Percentiles rank a stretch among this genome's conserved stretches.
phyloP scores from a whole-genome alignment of 2,888 invertebrate species.

The Ophioninae sp. region DNA sequence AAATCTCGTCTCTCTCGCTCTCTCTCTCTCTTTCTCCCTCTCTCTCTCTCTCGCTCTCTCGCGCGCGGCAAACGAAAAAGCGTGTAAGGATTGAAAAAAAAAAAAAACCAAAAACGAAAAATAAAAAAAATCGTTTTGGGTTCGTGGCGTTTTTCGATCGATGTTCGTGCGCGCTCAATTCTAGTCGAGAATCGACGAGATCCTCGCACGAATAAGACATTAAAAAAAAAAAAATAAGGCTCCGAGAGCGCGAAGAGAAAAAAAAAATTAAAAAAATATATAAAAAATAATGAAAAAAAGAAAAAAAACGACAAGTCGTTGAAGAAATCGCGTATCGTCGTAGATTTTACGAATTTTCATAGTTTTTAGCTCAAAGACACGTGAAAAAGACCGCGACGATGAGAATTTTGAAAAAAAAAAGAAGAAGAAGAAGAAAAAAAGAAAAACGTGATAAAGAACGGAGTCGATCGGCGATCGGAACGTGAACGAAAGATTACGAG shows the following conservation, averaged over 20 bases:
- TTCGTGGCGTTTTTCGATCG: slow-evolving; percentile 47
- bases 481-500: not conserved
- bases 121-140: slow-evolving; percentile 29
- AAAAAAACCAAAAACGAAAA: slow-evolving; percentile 5
- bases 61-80: slow-evolving; percentile 3
- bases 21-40: slow-evolving; percentile 1
- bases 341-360: slow-evolving; percentile 62
- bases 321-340: slow-evolving; percentile 18
- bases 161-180: slow-evolving; percentile 58
- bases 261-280: not conserved
- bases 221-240: not conserved
- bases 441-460: not conserved
- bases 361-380: slow-evolving; percentile 61
- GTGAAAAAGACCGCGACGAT: slow-evolving; percentile 20
- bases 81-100: slow-evolving; percentile 26
- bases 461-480: not conserved
- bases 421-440: not conserved
- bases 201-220: slow-evolving; percentile 51
- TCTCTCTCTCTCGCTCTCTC: slow-evolving; percentile 34
- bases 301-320: slow-evolving; percentile 13
- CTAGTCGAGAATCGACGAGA: slow-evolving; percentile 59
- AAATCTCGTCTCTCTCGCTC: slow-evolving; percentile 23
- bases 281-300: slow-evolving; percentile 15
- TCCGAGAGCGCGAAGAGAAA: not conserved
- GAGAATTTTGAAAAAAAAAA: not conserved